These are phyloP conservation scores for Bradypodion ventrale DNA, from an alignment of 2,797 vertebrate genomes.

Conservation along the genomic window DNA sequence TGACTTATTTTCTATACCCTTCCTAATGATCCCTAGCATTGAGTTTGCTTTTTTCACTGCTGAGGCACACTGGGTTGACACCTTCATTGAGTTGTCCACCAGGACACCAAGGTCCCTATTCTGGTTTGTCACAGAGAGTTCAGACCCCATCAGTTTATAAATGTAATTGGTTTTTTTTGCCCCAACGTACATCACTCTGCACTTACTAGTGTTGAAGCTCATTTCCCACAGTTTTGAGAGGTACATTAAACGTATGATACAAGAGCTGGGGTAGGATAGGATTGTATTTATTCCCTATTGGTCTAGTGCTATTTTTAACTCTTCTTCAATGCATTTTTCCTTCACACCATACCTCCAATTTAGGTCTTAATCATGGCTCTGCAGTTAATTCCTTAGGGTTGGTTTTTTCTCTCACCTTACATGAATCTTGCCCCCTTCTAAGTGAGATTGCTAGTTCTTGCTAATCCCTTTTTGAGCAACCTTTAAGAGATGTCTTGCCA, in stretches of 20 bases:
- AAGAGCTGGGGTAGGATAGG: background rate
- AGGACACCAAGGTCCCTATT: too few species aligned
- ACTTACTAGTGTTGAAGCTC: too few species aligned
- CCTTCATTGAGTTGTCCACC: too few species aligned
- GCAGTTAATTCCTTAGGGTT: slow-evolving; percentile 31
- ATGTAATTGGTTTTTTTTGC: too few species aligned
- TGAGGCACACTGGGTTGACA: too few species aligned
- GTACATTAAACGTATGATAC: background rate
- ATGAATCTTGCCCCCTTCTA: slow-evolving; percentile 26
- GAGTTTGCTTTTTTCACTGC: too few species aligned
- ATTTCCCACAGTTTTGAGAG: too few species aligned
- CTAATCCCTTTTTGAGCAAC: slow-evolving; percentile 51
- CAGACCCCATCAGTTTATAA: too few species aligned
- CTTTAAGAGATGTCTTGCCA: slow-evolving; percentile 66
- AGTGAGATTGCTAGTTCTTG: slow-evolving; percentile 34
- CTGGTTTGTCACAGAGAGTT: too few species aligned
- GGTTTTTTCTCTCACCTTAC: slow-evolving; percentile 19
- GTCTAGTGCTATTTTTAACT: background rate
- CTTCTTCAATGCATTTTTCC: background rate
- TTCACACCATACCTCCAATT: rapidly evolving
- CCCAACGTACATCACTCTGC: too few species aligned
- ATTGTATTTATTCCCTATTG: background rate
- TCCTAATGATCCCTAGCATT: too few species aligned
- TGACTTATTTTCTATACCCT: too few species aligned
- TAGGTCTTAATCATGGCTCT: background rate